These are phyloP conservation scores for Grammomys dolichurus DNA, from an alignment of 2,113 vertebrate genomes.

Conservation along the genomic window DNA sequence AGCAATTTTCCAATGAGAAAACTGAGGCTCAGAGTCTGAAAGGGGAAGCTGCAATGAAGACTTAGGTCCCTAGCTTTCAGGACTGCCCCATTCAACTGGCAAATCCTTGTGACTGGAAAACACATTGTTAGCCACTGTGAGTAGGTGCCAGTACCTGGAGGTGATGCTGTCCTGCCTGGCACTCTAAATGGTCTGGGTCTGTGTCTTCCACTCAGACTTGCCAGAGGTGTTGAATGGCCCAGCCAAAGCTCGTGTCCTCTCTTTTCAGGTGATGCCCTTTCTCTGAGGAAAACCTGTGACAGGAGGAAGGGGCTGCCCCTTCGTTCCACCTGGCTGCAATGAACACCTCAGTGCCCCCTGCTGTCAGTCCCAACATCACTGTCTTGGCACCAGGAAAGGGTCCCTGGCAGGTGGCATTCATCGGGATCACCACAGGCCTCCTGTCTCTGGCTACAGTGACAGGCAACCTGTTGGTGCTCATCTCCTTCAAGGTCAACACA, in stretches of 20 bases:
- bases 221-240: background rate
- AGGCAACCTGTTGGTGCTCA: slow-evolving; percentile 89
- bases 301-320: slow-evolving; percentile 30
- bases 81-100: background rate
- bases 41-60: background rate
- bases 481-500: slow-evolving; percentile 90
- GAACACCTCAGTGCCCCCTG: slow-evolving; percentile 82
- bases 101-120: background rate
- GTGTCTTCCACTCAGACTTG: background rate
- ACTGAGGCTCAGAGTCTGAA: background rate
- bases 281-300: slow-evolving; percentile 64
- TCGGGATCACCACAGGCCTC: slow-evolving; percentile 86
- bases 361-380: slow-evolving; percentile 80
- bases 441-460: slow-evolving; percentile 89
- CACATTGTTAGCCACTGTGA: background rate
- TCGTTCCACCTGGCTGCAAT: slow-evolving; percentile 69
- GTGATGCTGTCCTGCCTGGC: background rate
- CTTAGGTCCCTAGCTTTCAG: background rate
- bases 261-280: slow-evolving; percentile 70
- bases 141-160: background rate
- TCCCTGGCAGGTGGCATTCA: slow-evolving; percentile 88
- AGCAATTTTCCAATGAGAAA: slow-evolving; percentile 17
- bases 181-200: background rate
- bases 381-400: slow-evolving; percentile 70
- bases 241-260: background rate